These are phyloP conservation scores for Phrynosoma platyrhinos DNA, from an alignment of 2,113 vertebrate species.

Conservation along the genomic window DNA sequence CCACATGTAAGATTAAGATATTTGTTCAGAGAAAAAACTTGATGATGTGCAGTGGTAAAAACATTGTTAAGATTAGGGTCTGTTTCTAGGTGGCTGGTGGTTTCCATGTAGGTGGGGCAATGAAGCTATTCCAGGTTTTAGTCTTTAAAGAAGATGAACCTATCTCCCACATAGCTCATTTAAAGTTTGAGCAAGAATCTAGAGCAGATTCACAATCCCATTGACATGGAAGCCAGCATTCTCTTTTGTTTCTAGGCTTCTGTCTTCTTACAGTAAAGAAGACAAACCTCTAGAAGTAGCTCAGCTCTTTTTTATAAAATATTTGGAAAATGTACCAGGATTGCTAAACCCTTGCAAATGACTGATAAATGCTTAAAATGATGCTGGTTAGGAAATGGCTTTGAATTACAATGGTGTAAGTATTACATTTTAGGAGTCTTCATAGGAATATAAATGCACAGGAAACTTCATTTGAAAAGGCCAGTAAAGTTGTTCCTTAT, in stretches of 20 bases:
- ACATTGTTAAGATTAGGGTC: neutral
- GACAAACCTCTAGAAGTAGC: neutral
- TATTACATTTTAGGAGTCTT: slow-evolving; percentile 27
- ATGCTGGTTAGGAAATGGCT: slow-evolving; percentile 39
- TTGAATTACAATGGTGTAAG: slow-evolving; percentile 28
- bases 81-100: neutral
- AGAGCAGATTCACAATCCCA: too few species aligned
- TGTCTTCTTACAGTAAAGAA: slow-evolving; percentile 2
- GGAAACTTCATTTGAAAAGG: slow-evolving; percentile 35
- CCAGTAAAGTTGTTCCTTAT: slow-evolving; percentile 21
- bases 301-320: slow-evolving; percentile 24
- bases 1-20: slow-evolving; percentile 11
- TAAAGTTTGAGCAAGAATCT: too few species aligned
- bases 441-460: neutral
- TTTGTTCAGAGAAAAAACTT: neutral
- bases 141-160: too few species aligned
- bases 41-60: neutral
- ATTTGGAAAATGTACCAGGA: slow-evolving; percentile 56
- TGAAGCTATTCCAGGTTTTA: too few species aligned
- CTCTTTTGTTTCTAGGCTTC: too few species aligned
- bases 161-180: too few species aligned
- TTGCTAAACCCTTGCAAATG: slow-evolving; percentile 53
- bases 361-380: slow-evolving; percentile 17
- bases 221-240: too few species aligned
- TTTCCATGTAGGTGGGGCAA: too few species aligned